Conservation (phyloP, 2,888 invertebrate species). For the Nezara viridula region DNA sequence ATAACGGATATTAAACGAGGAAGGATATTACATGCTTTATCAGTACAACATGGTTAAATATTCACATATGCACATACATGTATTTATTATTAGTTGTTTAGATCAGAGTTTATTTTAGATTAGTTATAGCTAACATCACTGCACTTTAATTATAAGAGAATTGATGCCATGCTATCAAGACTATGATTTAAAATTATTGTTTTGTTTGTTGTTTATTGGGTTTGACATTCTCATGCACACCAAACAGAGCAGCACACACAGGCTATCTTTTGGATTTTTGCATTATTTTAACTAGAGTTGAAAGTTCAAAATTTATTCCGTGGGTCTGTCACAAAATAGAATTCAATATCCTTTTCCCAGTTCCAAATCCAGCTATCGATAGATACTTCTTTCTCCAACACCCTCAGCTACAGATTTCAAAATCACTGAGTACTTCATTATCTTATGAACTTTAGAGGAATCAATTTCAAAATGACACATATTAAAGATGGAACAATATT, state of each 20-base stretch:
- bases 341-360: not conserved
- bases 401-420: not conserved
- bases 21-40: not conserved
- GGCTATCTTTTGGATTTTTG: not conserved
- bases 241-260: not conserved
- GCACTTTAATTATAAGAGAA: not conserved
- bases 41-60: not conserved
- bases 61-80: not conserved
- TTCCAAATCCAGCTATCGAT: not conserved
- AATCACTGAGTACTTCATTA: not conserved
- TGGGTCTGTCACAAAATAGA: not conserved
- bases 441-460: not conserved
- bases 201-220: not conserved
- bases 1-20: too few relatives aligned
- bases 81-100: not conserved
- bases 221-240: not conserved
- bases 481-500: not conserved
- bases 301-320: not conserved
- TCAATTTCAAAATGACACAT: not conserved
- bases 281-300: not conserved
- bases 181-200: not conserved
- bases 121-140: not conserved
- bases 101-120: not conserved
- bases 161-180: not conserved
- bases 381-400: not conserved